phyloP scores from a whole-genome alignment of 2,113 vertebrate species.

The Scolopax mira region DNA sequence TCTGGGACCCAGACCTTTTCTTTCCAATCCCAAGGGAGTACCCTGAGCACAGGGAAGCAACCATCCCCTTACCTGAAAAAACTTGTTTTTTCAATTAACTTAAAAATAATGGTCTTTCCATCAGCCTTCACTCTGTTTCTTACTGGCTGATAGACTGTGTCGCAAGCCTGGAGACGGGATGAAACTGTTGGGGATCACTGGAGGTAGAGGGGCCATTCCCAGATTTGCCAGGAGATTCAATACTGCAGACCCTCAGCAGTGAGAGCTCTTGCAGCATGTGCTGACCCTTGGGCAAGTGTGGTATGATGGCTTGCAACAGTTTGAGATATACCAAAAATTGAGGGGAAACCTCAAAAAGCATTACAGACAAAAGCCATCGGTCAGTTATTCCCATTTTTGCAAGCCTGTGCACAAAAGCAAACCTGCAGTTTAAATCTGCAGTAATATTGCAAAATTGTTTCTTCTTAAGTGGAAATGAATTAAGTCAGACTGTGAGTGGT shows the following conservation, averaged over 20 bases:
- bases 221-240: not conserved
- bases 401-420: not conserved
- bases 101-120: not conserved
- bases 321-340: not conserved
- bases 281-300: not conserved
- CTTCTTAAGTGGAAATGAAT: constrained; percentile 16
- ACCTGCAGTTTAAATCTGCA: not conserved
- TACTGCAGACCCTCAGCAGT: not conserved
- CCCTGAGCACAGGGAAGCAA: not conserved
- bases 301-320: not conserved
- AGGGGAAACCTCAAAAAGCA: not conserved
- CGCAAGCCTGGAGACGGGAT: not conserved
- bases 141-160: not conserved
- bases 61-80: not conserved
- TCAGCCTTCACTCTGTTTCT: not conserved
- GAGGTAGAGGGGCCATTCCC: not conserved
- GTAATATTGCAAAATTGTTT: constrained; percentile 2
- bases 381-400: not conserved
- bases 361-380: not conserved
- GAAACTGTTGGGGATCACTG: not conserved
- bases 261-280: not conserved
- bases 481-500: constrained; percentile 3
- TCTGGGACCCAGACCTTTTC: not conserved
- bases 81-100: not conserved
- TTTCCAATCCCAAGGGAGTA: not conserved